Evolutionary conservation across 53 echinoderm and acorn worm species (phyloP), one percentile per base, ranked within the genome.

Genomic region (Luidia sarsii): DNA sequence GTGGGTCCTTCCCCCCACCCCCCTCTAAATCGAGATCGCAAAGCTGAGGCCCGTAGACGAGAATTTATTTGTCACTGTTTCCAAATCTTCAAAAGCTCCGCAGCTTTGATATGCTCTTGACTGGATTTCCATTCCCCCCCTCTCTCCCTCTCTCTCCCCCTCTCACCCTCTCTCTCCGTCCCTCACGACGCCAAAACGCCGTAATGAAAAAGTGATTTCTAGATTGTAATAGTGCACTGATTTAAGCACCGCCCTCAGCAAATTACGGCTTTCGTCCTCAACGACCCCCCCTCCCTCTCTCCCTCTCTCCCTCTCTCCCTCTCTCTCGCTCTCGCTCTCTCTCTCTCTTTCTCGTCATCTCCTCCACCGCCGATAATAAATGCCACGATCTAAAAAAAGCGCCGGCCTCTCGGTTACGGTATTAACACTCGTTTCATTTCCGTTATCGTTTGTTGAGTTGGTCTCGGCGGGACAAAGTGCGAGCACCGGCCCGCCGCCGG

Each of bases 401-500:
- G 77, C 45, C 77, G 55, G n/a, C n/a, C n/a, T 77, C 77, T 77
- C 77, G 61, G 61, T 77, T 77, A 77, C 77, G 77, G 77, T 77
- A 77, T 77, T 77, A 77, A 77, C 77, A 77, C 59, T 77, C 77
- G 48, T 20, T 59, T 77, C 77, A 77, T 77, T 77, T 77, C 77
- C 77, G 77, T 61, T 77, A 77, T 45, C 77, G 77, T 77, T 77
- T 77, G 77, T 67, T n/a, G n/a, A n/a, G n/a, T n/a, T n/a, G n/a
- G n/a, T n/a, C n/a, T n/a, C n/a, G n/a, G n/a, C n/a, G n/a, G 74
- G 77, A 77, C 77, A 77, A 77, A 77, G 77, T 77, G 60, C 77
- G 77, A 59, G 41, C n/a, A n/a, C 62, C 77, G 77, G 77, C 77
- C 59, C n/a, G n/a, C 77, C 77, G 60, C 28, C 77, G 61, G 77